Evolutionary conservation across 2,888 invertebrate genomes (phyloP), one percentile per base, ranked within the genome.

Genomic region (Eilema caniola): DNA sequence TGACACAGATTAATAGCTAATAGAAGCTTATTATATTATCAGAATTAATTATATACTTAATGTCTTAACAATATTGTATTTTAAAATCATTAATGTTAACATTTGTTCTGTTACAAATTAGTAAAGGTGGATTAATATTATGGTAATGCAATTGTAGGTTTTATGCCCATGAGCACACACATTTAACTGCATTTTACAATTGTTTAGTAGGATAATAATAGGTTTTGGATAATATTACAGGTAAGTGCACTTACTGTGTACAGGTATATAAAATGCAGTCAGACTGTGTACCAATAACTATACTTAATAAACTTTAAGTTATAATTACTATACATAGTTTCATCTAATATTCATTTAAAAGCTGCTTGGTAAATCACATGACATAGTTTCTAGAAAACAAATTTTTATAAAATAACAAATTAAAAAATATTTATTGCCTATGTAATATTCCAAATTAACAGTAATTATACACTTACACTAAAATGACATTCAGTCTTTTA

Each of bases 401-500:
- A 69, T 77, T 76, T n/a, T 76, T 81, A 80, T 71, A 73, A 78
- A 79, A 72, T 79, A 85, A 80, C 79, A 77, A 78, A 80, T 80
- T 76, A 78, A 81, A 77, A 81, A 75, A 82, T 81, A 77, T 83
- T 85, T 86, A 89, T 84, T 89, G 81, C 86, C 86, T 89, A 90
- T 76, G 83, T 85, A 84, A 86, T 85, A 88, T 85, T 87, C 89
- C 82, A 90, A 89, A 91, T 90, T 92, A 93, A 93, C 90, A 92
- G 90, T 90, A 84, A 85, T 77, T 77, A 83, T 83, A 84, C 75
- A 82, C 82, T 83, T 88, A 91, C 89, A 86, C 89, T 90, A 91
- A 92, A 90, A 94, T 88, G 94, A 95, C 93, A 92, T 93, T 95
- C 95, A 95, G 95, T 95, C 95, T 95, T 94, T 92, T 93, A 92